phyloP scores from a whole-genome alignment of 2,113 vertebrate species.

The Gymnogyps californianus region DNA sequence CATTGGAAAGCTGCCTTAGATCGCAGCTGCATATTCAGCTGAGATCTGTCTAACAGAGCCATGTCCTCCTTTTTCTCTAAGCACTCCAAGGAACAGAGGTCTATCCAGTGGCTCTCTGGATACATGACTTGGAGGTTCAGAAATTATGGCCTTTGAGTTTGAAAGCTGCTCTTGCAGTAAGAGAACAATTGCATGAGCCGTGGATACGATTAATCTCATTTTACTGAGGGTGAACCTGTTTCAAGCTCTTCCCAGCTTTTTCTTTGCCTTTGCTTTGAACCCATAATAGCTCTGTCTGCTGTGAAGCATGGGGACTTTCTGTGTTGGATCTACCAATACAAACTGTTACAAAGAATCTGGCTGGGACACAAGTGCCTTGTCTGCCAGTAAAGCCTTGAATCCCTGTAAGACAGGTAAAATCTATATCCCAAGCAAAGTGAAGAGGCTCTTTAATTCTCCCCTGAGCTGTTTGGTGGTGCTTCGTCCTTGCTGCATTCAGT shows the following conservation, averaged over 20 bases:
- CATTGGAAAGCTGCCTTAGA: neutral
- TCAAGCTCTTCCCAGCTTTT: neutral
- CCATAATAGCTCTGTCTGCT: neutral
- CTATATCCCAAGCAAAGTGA: neutral
- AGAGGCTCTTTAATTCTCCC: neutral
- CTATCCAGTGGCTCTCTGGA: neutral
- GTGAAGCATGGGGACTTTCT: neutral
- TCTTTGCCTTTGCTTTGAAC: neutral
- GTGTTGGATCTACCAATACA: neutral
- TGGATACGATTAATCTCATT: neutral
- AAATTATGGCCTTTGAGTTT: neutral
- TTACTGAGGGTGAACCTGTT: neutral
- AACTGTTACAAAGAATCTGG: accelerated
- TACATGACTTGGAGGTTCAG: neutral
- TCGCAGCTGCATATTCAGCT: neutral
- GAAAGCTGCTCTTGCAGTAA: neutral
- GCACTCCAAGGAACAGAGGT: neutral
- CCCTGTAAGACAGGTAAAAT: neutral
- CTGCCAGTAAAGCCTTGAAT: neutral
- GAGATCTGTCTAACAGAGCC: neutral
- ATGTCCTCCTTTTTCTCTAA: neutral
- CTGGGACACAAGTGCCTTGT: neutral
- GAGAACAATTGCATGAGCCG: neutral
- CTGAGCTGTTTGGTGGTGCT: neutral
- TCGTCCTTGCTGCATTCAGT: neutral